Percentiles rank a stretch among this genome's conserved stretches.
phyloP scores from a whole-genome alignment of 2,113 vertebrate species.

The Suricata suricatta region DNA sequence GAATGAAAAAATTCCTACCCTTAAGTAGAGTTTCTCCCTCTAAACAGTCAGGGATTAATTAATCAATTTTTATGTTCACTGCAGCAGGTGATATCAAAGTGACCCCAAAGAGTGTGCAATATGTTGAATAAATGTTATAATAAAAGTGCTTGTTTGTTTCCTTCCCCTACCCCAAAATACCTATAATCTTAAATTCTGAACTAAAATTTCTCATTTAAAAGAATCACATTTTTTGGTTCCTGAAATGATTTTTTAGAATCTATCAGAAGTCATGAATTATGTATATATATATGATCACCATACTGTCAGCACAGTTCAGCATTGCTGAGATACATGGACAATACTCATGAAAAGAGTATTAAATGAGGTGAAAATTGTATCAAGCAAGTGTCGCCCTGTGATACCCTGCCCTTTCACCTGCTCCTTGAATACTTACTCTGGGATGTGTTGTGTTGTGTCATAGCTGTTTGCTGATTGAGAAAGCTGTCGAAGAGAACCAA shows the following conservation, averaged over 20 bases:
- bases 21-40: neutral
- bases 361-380: neutral
- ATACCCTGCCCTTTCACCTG: neutral
- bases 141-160: neutral
- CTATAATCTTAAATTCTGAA: neutral
- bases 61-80: neutral
- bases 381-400: neutral
- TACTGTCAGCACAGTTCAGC: neutral
- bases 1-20: neutral
- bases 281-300: neutral
- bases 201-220: neutral
- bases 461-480: neutral
- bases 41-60: neutral
- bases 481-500: neutral
- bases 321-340: neutral
- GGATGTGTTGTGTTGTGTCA: neutral
- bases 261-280: neutral
- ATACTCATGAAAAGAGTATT: neutral
- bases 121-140: neutral
- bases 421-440: neutral
- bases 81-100: neutral
- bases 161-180: neutral
- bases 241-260: neutral
- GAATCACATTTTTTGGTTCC: neutral
- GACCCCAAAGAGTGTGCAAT: neutral